phyloP scores from a whole-genome alignment of 2,888 invertebrate genomes.

The Mythimna ferrago region DNA sequence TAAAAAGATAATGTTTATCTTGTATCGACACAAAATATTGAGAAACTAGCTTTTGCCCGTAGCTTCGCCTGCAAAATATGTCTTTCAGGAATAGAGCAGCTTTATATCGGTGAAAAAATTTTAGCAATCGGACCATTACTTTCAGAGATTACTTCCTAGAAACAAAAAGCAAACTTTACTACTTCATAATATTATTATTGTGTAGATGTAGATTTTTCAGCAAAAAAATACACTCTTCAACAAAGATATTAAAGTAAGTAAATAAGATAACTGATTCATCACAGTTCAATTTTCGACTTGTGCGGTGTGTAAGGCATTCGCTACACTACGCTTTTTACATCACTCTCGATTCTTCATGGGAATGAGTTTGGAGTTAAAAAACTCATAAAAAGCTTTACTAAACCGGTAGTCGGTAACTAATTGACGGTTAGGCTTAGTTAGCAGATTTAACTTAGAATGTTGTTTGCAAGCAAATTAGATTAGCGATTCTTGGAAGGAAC shows the following conservation, averaged over 20 bases:
- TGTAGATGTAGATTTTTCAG: too few relatives aligned
- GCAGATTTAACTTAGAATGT: conserved; percentile 1
- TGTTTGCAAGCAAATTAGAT: conserved; percentile 8
- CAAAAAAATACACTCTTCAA: background rate
- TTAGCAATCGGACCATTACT: too few relatives aligned
- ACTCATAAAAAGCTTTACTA: conserved; percentile 24
- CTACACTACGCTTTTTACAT: conserved; percentile 30
- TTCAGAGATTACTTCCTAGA: too few relatives aligned
- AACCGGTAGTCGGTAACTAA: conserved; percentile 12
- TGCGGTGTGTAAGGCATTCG: conserved; percentile 15
- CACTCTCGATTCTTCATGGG: conserved; percentile 32
- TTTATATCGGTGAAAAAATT: too few relatives aligned
- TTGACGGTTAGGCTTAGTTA: conserved; percentile 20
- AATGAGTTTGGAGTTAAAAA: conserved; percentile 7
- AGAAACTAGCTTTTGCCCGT: too few relatives aligned
- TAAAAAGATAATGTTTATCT: too few relatives aligned
- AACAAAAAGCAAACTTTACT: too few relatives aligned
- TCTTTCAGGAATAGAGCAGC: too few relatives aligned
- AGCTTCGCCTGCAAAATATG: too few relatives aligned
- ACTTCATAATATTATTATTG: too few relatives aligned
- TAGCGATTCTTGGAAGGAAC: conserved; percentile 14
- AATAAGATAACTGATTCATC: conserved; percentile 28
- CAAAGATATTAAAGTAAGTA: conserved; percentile 1
- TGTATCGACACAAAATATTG: too few relatives aligned
- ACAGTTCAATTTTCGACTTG: conserved; percentile 25